Evolutionary conservation across 2,888 invertebrate species (phyloP), one percentile per base, ranked within the genome.

Genomic region (Nomada ruficornis): DNA sequence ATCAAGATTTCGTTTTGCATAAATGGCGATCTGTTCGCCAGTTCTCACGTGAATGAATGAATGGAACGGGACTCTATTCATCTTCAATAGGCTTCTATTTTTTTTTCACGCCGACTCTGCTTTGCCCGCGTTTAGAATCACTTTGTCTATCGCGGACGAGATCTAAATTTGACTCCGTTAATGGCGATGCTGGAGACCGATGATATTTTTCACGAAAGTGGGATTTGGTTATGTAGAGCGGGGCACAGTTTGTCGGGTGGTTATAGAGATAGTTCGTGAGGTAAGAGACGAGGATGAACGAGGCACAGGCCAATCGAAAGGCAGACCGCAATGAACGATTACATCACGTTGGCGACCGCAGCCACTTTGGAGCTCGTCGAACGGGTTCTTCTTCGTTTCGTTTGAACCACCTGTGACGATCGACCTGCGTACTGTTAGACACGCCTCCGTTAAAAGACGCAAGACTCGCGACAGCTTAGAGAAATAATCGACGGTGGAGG

Each of bases 301-400:
- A 60, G 52, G 42, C 20, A n/a, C 23, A 23, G 59, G 59, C 77
- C 47, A 76, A 87, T 82, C 87, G 87, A 84, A 86, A 82, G 54
- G 75, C 72, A 84, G 86, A 87, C 85, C 87, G 76, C 73, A 80
- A 77, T 54, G 76, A 82, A 84, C 86, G 86, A 85, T 86, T 86
- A 86, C 86, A 87, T 86, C 87, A 86, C 84, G 73, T 50, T 62
- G 73, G 64, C 85, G 88, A 89, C 86, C 87, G 82, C 89, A 84
- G 88, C 81, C 88, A 87, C 88, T 88, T 87, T 87, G 83, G 87
- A 84, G 84, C 89, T 87, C 85, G 89, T 87, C 74, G 65, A 65
- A 88, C 88, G 83, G 87, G 88, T 89, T 86, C 88, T 83, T 84
- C 86, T 83, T 82, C 86, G 77, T 77, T 87, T 57, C 57, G 57